Conservation (phyloP, 1,140 invertebrate species). For the Heliconius congener region DNA sequence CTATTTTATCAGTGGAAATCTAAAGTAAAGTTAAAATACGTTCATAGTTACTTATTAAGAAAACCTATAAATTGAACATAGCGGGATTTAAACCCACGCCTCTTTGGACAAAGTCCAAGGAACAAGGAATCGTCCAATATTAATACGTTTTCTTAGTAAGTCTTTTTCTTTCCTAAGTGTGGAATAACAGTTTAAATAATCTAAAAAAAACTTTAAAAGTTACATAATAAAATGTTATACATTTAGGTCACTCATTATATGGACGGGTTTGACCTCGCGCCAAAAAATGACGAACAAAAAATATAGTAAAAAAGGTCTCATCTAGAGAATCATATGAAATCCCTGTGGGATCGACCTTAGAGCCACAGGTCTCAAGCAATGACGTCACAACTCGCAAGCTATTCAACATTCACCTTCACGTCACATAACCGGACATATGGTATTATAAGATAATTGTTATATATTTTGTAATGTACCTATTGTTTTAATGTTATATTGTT, state of each 20-base stretch:
- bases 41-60: not conserved
- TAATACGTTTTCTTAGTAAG: too few relatives aligned
- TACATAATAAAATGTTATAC: not conserved
- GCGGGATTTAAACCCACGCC: too few relatives aligned
- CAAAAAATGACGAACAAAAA: not conserved
- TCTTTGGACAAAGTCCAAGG: too few relatives aligned
- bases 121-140: too few relatives aligned
- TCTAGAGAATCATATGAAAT: slow-evolving; percentile 33
- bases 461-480: not conserved
- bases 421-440: not conserved
- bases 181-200: too few relatives aligned
- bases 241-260: not conserved
- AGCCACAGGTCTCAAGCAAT: slow-evolving; percentile 43
- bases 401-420: slow-evolving; percentile 35
- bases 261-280: not conserved
- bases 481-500: too few relatives aligned
- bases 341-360: slow-evolving; percentile 38
- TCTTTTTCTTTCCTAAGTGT: too few relatives aligned
- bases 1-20: not conserved
- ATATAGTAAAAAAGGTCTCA: slow-evolving; percentile 15
- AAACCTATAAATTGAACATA: not conserved
- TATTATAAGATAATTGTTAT: not conserved
- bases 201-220: not conserved
- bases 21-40: not conserved
- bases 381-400: slow-evolving; percentile 42